Percentiles rank a stretch among this genome's conserved stretches.
These are phyloP conservation scores for Drosophila santomea DNA, from an alignment of 1,140 invertebrate species.

Conservation along the genomic window DNA sequence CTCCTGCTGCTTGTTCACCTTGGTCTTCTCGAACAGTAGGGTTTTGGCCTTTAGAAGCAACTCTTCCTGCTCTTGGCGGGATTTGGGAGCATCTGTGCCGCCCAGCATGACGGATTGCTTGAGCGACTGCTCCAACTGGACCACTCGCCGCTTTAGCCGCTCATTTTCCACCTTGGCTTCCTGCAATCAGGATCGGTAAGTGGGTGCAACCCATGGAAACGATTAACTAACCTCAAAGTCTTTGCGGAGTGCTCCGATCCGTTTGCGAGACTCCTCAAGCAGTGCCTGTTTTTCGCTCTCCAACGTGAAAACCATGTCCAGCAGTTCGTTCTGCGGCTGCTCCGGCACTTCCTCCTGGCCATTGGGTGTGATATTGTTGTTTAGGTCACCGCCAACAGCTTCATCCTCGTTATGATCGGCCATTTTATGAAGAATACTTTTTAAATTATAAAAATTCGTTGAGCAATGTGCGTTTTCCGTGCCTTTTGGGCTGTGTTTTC, in stretches of 20 bases:
- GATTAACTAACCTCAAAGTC: conserved; percentile 82
- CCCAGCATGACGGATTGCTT: conserved; percentile 79
- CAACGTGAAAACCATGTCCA: conserved; percentile 81
- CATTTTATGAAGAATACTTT: conserved; percentile 56
- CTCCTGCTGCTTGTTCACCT: conserved; percentile 90
- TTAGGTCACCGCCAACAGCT: conserved; percentile 66
- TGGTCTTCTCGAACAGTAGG: conserved; percentile 89
- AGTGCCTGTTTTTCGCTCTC: conserved; percentile 83
- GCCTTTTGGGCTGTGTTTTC: conserved; percentile 49
- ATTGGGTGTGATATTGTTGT: conserved; percentile 61
- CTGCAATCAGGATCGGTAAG: conserved; percentile 30
- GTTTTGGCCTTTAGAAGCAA: conserved; percentile 87
- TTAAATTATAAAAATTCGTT: conserved; percentile 29
- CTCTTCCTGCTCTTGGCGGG: conserved; percentile 85
- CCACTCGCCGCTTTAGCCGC: conserved; percentile 62
- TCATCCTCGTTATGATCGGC: conserved; percentile 53
- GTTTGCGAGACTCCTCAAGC: conserved; percentile 77
- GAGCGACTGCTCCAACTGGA: conserved; percentile 74
- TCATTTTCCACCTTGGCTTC: conserved; percentile 72
- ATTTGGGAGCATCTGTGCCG: conserved; percentile 75
- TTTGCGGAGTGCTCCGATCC: conserved; percentile 77
- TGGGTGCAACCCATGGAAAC: not conserved
- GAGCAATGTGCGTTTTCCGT: conserved; percentile 51
- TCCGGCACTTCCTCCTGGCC: conserved; percentile 19
- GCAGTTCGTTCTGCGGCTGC: conserved; percentile 71